phyloP scores from a whole-genome alignment of 1,140 invertebrate species.

The Protaetia brevitarsis region DNA sequence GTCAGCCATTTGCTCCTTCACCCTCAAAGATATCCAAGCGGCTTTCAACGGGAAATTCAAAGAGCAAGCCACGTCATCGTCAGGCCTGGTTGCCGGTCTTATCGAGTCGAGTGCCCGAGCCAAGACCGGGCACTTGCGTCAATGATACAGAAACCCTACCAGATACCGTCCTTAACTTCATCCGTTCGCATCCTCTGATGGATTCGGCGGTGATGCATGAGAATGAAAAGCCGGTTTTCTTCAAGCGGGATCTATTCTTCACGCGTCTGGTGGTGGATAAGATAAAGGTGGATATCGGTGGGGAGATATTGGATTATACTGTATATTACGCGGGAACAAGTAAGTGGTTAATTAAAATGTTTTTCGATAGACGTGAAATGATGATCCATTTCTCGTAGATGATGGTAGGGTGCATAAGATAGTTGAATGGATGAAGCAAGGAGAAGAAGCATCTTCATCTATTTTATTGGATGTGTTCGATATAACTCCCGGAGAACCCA shows the following conservation, averaged over 20 bases:
- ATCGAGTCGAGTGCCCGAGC: conserved; percentile 71
- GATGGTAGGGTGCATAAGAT: conserved; percentile 77
- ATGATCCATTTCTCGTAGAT: conserved; percentile 49
- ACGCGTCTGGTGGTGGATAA: conserved; percentile 76
- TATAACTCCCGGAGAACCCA: conserved; percentile 68
- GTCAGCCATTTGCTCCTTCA: conserved; percentile 86
- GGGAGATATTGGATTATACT: conserved; percentile 64
- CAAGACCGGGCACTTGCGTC: conserved; percentile 79
- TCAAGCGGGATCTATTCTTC: conserved; percentile 74
- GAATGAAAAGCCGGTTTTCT: conserved; percentile 76
- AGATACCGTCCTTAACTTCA: conserved; percentile 84
- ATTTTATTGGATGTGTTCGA: conserved; percentile 74
- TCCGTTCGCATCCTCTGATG: conserved; percentile 88
- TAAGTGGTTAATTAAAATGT: conserved; percentile 48
- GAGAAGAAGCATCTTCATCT: conserved; percentile 61
- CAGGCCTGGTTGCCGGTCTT: conserved; percentile 69
- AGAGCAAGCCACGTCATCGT: conserved; percentile 72
- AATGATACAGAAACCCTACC: conserved; percentile 81
- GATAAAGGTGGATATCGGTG: conserved; percentile 62
- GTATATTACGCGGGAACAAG: conserved; percentile 78
- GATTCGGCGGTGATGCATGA: conserved; percentile 80
- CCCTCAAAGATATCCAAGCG: conserved; percentile 76
- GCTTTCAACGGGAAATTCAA: conserved; percentile 88
- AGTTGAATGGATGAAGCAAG: conserved; percentile 65
- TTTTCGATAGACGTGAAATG: not conserved